Percentiles rank a stretch among this genome's conserved stretches.
Conservation (phyloP, 1,140 invertebrate species). For the Temnothorax curvispinosus region DNA sequence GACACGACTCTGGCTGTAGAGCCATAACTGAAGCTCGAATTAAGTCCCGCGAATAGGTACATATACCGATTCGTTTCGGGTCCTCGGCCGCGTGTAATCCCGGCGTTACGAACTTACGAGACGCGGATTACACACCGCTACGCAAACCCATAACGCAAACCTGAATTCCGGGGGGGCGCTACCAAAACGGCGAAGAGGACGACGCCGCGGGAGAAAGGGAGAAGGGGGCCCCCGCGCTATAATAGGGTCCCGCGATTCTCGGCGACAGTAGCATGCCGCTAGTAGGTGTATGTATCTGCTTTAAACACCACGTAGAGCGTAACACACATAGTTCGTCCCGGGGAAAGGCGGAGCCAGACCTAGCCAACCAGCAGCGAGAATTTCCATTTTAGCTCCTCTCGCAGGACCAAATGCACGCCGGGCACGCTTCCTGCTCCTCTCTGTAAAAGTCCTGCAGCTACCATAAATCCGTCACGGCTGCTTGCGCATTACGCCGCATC, state of each 20-base stretch:
- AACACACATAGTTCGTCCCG: conserved; percentile 62
- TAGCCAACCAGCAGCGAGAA: conserved; percentile 71
- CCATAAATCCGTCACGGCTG: conserved; percentile 70
- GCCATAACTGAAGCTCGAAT: conserved; percentile 30
- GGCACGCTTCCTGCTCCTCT: conserved; percentile 47
- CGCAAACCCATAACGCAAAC: conserved; percentile 53
- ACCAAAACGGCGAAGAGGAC: conserved; percentile 37
- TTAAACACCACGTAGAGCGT: conserved; percentile 64
- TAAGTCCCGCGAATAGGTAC: conserved; percentile 45
- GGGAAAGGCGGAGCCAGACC: conserved; percentile 71
- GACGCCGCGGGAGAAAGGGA: conserved; percentile 26
- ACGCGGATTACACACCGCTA: conserved; percentile 59
- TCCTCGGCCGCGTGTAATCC: conserved; percentile 59
- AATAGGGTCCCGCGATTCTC: conserved; percentile 45
- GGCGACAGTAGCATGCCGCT: conserved; percentile 30
- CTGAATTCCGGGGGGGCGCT: conserved; percentile 34
- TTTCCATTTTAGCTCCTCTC: conserved; percentile 73
- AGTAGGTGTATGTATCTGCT: conserved; percentile 67
- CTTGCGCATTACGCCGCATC: conserved; percentile 59
- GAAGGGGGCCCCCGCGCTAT: background rate
- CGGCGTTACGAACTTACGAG: conserved; percentile 58
- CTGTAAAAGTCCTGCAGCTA: conserved; percentile 68
- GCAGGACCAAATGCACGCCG: conserved; percentile 63
- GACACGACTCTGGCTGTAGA: background rate
- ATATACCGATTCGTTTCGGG: conserved; percentile 58